Conservation (phyloP, 2,113 vertebrate species). For the Eublepharis macularius region DNA sequence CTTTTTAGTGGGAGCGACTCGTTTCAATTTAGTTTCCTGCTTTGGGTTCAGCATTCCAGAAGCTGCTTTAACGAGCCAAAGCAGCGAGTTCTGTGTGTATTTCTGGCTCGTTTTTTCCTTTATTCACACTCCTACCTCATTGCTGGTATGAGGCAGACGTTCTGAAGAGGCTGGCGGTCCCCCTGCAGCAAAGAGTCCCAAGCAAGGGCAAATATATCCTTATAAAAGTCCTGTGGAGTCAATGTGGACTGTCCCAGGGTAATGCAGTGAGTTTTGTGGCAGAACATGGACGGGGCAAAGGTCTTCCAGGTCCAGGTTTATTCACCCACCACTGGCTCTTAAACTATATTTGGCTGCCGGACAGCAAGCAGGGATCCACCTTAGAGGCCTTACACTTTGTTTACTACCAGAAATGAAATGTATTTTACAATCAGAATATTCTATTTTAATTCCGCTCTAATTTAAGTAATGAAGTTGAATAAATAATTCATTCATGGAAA, state of each 20-base stretch:
- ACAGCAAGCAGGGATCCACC: background rate
- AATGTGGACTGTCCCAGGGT: background rate
- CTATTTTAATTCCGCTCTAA: too few species aligned
- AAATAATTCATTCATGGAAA: background rate
- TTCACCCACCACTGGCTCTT: background rate
- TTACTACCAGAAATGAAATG: background rate
- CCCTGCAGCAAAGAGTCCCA: background rate
- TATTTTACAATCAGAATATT: background rate
- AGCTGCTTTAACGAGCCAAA: too few species aligned
- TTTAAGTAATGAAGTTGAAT: background rate
- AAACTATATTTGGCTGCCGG: background rate
- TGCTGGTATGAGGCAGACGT: background rate
- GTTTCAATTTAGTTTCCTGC: too few species aligned
- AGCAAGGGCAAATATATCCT: background rate
- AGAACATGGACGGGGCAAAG: too few species aligned
- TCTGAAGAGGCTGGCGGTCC: background rate
- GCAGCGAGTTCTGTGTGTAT: too few species aligned
- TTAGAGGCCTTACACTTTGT: too few species aligned
- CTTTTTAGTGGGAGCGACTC: too few species aligned
- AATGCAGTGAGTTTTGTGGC: background rate
- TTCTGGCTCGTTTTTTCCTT: too few species aligned
- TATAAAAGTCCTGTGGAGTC: background rate
- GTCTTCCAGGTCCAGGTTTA: background rate
- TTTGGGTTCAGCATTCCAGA: too few species aligned
- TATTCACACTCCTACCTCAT: too few species aligned